Evolutionary conservation across 2,888 invertebrate genomes (phyloP).

Genomic region (Coecobrya sp.): DNA sequence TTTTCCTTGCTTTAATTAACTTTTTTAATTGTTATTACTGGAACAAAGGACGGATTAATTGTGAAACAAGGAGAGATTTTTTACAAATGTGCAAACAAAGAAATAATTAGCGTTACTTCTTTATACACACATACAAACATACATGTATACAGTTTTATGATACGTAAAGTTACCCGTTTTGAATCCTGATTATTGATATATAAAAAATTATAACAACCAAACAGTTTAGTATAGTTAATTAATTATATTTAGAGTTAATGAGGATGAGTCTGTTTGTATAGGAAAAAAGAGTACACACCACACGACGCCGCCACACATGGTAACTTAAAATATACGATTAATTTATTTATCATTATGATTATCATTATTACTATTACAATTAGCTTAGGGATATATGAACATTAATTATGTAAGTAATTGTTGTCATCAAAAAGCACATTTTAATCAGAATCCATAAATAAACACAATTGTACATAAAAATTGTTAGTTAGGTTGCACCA

Average conservation of each 20-base stretch:
- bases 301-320: slow-evolving; percentile 65
- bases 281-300: slow-evolving; percentile 59
- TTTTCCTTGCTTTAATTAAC: background rate
- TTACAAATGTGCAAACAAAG: background rate
- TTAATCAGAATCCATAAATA: background rate
- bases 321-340: slow-evolving; percentile 79
- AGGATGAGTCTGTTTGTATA: slow-evolving; percentile 72
- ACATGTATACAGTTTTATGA: slow-evolving; percentile 81
- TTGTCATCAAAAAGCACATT: background rate
- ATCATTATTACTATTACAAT: slow-evolving; percentile 23
- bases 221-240: background rate
- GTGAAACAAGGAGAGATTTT: background rate
- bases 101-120: background rate
- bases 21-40: background rate
- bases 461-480: background rate
- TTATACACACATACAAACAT: slow-evolving; percentile 20
- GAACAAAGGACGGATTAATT: background rate
- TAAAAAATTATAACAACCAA: background rate
- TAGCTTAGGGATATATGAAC: too few species aligned
- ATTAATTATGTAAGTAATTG: background rate
- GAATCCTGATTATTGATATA: slow-evolving; percentile 73
- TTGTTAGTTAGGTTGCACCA: background rate
- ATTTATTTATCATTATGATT: background rate
- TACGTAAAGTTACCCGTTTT: slow-evolving; percentile 83
- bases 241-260: background rate